These are phyloP conservation scores for Drosophila seclusa DNA, from an alignment of 2,888 invertebrate genomes.

Conservation along the genomic window DNA sequence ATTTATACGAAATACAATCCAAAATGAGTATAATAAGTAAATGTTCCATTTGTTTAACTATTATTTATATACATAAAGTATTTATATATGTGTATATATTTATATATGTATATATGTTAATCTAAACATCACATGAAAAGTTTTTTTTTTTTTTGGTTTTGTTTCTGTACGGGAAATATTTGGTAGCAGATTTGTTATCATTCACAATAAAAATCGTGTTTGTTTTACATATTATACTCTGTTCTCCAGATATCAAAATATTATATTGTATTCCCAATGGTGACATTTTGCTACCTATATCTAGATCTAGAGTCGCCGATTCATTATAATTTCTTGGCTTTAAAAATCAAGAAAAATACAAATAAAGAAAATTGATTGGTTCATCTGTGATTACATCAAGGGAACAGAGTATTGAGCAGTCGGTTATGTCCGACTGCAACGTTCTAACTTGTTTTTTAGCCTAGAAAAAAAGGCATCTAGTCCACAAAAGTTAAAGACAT, in stretches of 20 bases:
- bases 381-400: background rate
- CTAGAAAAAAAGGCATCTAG: constrained; percentile 73
- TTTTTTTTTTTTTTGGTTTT: constrained; percentile 49
- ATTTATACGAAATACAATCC: constrained; percentile 61
- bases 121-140: constrained; percentile 82
- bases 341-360: background rate
- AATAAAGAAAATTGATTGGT: background rate
- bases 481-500: constrained; percentile 75
- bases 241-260: background rate
- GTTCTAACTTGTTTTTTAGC: constrained; percentile 36
- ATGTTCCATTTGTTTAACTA: constrained; percentile 44
- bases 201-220: constrained; percentile 35
- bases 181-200: constrained; percentile 44
- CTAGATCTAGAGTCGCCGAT: background rate
- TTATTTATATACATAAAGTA: constrained; percentile 35
- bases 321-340: background rate
- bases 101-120: constrained; percentile 48
- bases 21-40: constrained; percentile 62
- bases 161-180: constrained; percentile 49
- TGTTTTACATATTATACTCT: background rate
- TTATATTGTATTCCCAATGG: background rate
- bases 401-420: constrained; percentile 4
- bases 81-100: constrained; percentile 13
- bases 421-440: constrained; percentile 5
- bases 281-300: background rate